These are phyloP conservation scores for Ctenopoma multispine DNA, from an alignment of 2,797 vertebrate genomes.

Conservation along the genomic window DNA sequence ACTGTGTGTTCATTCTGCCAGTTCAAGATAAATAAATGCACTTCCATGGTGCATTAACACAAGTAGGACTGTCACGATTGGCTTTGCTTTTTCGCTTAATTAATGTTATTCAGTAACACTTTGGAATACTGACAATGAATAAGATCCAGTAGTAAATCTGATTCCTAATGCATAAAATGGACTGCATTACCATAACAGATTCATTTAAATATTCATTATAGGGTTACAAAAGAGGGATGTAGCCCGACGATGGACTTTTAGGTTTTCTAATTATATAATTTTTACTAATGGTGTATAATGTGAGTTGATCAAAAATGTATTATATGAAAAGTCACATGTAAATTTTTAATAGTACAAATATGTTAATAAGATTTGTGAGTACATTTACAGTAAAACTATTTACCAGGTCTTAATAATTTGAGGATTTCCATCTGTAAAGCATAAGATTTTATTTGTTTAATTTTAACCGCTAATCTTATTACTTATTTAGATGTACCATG, in stretches of 20 bases:
- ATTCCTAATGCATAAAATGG: slow-evolving; percentile 60
- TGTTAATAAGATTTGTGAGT: slow-evolving; percentile 9
- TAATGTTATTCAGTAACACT: slow-evolving; percentile 62
- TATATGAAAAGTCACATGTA: slow-evolving; percentile 5
- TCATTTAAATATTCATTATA: slow-evolving; percentile 44
- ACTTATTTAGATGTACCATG: slow-evolving; percentile 10
- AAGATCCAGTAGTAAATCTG: slow-evolving; percentile 50
- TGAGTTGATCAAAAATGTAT: background rate
- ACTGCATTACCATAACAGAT: slow-evolving; percentile 57
- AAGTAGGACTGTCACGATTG: slow-evolving; percentile 50
- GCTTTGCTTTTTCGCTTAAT: slow-evolving; percentile 59
- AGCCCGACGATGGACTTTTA: background rate
- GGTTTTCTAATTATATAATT: slow-evolving; percentile 19
- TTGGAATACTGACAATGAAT: slow-evolving; percentile 63
- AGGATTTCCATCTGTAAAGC: background rate
- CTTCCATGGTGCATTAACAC: slow-evolving; percentile 55
- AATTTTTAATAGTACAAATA: background rate
- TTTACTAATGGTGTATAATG: slow-evolving; percentile 21
- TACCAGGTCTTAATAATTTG: background rate
- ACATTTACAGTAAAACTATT: background rate
- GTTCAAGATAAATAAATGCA: slow-evolving; percentile 66
- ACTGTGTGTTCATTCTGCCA: slow-evolving; percentile 45
- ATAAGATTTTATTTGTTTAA: background rate
- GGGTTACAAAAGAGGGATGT: slow-evolving; percentile 1
- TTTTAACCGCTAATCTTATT: slow-evolving; percentile 13